Base-by-base conservation (phyloP, 2,888 invertebrate species). In the Hetaerina titia region DNA sequence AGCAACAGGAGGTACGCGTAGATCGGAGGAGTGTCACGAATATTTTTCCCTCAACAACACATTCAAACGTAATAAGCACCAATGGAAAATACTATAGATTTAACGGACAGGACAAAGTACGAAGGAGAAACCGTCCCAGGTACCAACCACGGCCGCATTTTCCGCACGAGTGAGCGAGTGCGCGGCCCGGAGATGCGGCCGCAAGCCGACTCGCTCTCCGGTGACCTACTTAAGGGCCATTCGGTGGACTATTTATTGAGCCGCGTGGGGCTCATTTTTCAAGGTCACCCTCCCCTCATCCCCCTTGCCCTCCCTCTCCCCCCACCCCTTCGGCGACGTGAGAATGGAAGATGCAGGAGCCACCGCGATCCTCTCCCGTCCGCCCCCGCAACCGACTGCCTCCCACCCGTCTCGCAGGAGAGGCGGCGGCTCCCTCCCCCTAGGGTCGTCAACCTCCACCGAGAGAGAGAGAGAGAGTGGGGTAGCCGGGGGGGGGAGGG, bases 251-350 rank as follows among this genome's bases (percentile, higher is more conserved):
- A 25, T 60, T 60, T 45, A 25, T 60, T 56, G 60, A 45, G 90
- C 45, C 64, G 25, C 63, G 5, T 64, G 64, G 90, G 31, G 64
- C 64, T 69, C 64, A 45, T 90, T 22, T 31, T 90, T 90, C 90
- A 90, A 90, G 90, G 90, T 90, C 90, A 90, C 17, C 60, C 31
- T 25, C 25, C 31, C 25, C 63, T 90, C 25, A 1, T 25, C n/a
- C n/a, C n/a, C 45, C 45, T 88, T 25, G 56, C 22, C 58, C n/a
- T n/a, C 87, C 87, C 17, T 63, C 1, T 2, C 5, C 45, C 15
- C 63, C 63, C 63, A 63, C 1, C 63, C 45, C 45, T 45, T 45
- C 45, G 45, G 45, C 45, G 45, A 45, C 63, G 63, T 63, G 63
- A 63, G 63, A 13, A 63, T 63, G 15, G 63, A 63, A 15, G 63